These are phyloP conservation scores for Eclectus roratus DNA, from an alignment of 2,113 vertebrate genomes.

Conservation along the genomic window DNA sequence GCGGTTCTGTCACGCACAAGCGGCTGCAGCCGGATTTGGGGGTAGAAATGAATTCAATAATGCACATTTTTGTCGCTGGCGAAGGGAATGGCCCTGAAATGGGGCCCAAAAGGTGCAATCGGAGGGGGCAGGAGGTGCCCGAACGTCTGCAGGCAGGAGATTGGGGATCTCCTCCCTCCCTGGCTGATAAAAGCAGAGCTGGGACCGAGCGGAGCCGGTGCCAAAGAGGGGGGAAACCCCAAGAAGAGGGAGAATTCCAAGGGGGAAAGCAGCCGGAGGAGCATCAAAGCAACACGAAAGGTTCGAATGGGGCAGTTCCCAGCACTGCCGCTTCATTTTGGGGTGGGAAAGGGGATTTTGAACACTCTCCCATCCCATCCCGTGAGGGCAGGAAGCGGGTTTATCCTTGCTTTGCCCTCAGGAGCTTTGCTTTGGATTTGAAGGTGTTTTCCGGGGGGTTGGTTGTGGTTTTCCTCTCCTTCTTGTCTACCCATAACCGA, in stretches of 20 bases:
- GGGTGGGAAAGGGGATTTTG: rapidly evolving
- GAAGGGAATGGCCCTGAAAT: not conserved
- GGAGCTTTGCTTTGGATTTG: not conserved
- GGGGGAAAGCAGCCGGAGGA: not conserved
- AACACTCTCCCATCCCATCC: not conserved
- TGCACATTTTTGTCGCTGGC: rapidly evolving
- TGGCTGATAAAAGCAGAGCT: not conserved
- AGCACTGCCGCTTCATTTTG: not conserved
- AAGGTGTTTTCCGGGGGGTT: not conserved
- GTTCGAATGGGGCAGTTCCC: not conserved
- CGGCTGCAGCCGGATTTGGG: not conserved
- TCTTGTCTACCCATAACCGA: rapidly evolving
- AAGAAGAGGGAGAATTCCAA: not conserved
- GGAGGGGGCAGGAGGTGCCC: not conserved
- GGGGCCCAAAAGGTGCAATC: not conserved
- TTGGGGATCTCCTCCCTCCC: not conserved
- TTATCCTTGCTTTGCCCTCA: not conserved
- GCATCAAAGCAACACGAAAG: not conserved
- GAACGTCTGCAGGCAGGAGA: not conserved
- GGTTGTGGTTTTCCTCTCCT: not conserved
- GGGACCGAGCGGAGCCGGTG: not conserved
- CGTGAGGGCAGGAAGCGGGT: not conserved
- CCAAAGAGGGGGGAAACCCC: not conserved
- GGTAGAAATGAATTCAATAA: not conserved
- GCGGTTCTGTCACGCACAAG: rapidly evolving